These are phyloP conservation scores for Pegoplata infirma DNA, from an alignment of 2,888 invertebrate species.

Conservation along the genomic window DNA sequence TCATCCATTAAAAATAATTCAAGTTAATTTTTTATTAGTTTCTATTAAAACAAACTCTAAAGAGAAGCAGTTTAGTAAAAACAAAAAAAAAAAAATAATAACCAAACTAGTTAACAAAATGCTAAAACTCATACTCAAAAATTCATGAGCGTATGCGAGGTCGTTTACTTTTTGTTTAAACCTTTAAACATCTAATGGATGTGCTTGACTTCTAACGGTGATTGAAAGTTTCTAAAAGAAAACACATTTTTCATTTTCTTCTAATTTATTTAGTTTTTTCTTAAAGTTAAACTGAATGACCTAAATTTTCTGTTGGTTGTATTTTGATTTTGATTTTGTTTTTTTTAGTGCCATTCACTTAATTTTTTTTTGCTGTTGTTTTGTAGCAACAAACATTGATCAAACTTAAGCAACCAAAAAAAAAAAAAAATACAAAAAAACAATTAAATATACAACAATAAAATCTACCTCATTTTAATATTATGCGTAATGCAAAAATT, in stretches of 20 bases:
- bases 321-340: neutral
- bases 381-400: slow-evolving; percentile 29
- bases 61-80: neutral
- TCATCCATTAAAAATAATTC: slow-evolving; percentile 19
- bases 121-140: slow-evolving; percentile 11
- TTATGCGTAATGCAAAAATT: neutral
- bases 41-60: no score
- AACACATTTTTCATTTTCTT: neutral
- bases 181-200: neutral
- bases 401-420: slow-evolving; percentile 29
- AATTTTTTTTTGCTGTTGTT: slow-evolving; percentile 2
- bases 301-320: slow-evolving; percentile 33
- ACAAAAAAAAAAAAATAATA: neutral
- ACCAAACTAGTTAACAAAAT: slow-evolving; percentile 25
- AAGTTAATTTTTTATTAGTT: neutral
- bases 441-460: neutral
- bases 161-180: slow-evolving; percentile 30
- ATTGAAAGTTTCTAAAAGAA: neutral
- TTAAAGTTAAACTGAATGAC: slow-evolving; percentile 40
- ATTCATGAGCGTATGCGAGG: slow-evolving; percentile 31
- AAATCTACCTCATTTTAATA: slow-evolving; percentile 1
- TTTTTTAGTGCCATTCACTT: slow-evolving; percentile 19
- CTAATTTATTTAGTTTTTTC: neutral
- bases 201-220: neutral
- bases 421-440: neutral